Percentiles rank a stretch among this genome's conserved stretches.
phyloP scores from a whole-genome alignment of 1,140 invertebrate genomes.

The Nixonia krombeini region DNA sequence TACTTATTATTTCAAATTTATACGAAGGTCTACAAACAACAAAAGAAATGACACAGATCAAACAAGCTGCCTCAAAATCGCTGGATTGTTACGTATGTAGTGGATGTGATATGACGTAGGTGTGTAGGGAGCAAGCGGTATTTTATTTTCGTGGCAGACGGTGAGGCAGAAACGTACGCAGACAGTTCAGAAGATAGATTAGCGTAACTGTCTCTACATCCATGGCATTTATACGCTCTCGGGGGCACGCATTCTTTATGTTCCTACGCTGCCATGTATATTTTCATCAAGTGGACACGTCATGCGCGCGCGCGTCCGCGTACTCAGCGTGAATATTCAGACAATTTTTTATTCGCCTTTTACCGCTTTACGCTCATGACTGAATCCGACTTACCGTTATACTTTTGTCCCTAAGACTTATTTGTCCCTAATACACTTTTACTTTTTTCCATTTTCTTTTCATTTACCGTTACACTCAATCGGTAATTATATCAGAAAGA shows the following conservation, averaged over 20 bases:
- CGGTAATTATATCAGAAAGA: too few species aligned
- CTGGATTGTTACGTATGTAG: slow-evolving; percentile 30
- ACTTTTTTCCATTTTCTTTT: neutral
- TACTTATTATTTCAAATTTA: too few species aligned
- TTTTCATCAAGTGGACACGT: slow-evolving; percentile 49
- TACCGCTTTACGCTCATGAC: slow-evolving; percentile 28
- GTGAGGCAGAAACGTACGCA: slow-evolving; percentile 12
- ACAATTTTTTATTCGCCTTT: slow-evolving; percentile 9
- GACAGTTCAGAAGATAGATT: slow-evolving; percentile 40
- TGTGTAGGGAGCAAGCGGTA: slow-evolving; percentile 16
- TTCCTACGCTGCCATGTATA: slow-evolving; percentile 28
- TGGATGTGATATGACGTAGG: slow-evolving; percentile 7
- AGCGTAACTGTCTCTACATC: slow-evolving; percentile 38
- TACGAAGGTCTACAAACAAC: too few species aligned
- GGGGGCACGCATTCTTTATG: slow-evolving; percentile 38
- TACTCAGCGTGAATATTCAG: slow-evolving; percentile 25
- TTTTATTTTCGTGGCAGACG: slow-evolving; percentile 29
- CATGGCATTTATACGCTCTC: slow-evolving; percentile 34
- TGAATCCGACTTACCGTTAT: too few species aligned
- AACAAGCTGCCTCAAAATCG: too few species aligned
- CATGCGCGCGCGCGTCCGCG: too few species aligned
- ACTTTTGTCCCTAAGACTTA: too few species aligned
- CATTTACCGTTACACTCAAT: too few species aligned
- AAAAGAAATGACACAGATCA: too few species aligned
- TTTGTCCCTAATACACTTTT: neutral